Evolutionary conservation across 2,797 vertebrate genomes (phyloP), one percentile per base, ranked within the genome.

Genomic region (Sebastes minor): DNA sequence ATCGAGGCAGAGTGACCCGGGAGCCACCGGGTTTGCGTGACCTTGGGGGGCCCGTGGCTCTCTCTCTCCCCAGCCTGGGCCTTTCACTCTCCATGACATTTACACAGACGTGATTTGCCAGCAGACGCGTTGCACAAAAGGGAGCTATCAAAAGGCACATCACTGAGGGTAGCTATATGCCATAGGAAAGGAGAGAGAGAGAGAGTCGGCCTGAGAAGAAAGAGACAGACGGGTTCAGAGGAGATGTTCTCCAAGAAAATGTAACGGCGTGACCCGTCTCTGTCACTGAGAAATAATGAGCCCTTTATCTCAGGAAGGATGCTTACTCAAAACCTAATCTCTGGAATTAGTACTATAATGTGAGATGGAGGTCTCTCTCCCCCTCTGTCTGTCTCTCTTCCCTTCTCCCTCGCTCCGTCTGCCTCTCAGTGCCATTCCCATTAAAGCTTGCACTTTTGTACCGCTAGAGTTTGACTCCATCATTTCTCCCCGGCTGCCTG

Each of bases 41-140:
- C 89, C 84, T 89, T 38, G 61, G 71, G 55, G 42, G 70, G 79
- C 83, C 80, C 5, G 80, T 65, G 71, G 70, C 82, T 88, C 52
- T 87, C 38, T 74, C n/a, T 76, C 20, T 75, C 42, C 60, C 60
- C 46, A 20, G 69, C 65, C 76, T 3, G 76, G 74, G 82, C 83
- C 67, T 89, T 88, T 91, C 86, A 84, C 74, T 85, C 75, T 2
- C 2, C 30, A 69, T 95, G 92, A 94, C 94, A 94, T 94, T 95
- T 94, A 90, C 92, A 92, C 92, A 91, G 88, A 92, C 88, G 86
- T 93, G 92, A 94, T 94, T 94, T 92, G 88, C 91, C 81, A 62
- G 86, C 74, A 74, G 87, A 89, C 78, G 30, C 71, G 82, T 80
- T 57, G 81, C 90, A 90, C 90, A 93, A 94, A 93, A 83, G 89